Evolutionary conservation across 1,140 invertebrate genomes (phyloP), one percentile per base, ranked within the genome.

Genomic region (Apis mellifera): DNA sequence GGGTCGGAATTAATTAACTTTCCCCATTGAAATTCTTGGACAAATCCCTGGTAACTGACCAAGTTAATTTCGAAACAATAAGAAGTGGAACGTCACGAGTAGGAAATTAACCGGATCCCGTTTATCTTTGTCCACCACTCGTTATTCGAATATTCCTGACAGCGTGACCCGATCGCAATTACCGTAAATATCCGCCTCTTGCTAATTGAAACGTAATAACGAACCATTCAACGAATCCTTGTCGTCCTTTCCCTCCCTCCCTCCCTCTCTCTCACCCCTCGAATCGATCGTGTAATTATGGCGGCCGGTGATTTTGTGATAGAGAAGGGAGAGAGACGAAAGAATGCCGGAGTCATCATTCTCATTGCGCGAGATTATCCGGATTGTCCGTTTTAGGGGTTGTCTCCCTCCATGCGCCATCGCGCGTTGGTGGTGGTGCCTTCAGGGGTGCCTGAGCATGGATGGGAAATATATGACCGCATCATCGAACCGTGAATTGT

Each of bases 141-240:
- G 65, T 77, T 70, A 69, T 13, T 69, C 66, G 8, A 17, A 54
- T 50, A 54, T 9, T 59, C 23, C n/a, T 75, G 72, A 86, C 79
- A 83, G 68, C 26, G 19, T 73, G 77, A 78, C 17, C 54, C 66
- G 76, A 86, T 84, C 57, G 64, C 57, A 79, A 83, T 86, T 77
- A 60, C 42, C 52, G 57, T 75, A 66, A 84, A 83, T 73, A 84
- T 60, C 57, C 55, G 17, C 21, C 9, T 60, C 42, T 52, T 13
- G 74, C 74, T 87, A 86, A 87, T 84, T 84, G 86, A 84, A 86
- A 87, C 82, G 86, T 84, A 87, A 87, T 87, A 87, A 87, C 86
- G 77, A 86, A 71, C 64, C 60, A 87, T 87, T 87, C 82, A 75
- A n/a, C 42, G 2, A 7, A n/a, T 55, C 19, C 9, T 32, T 19